Evolutionary conservation across 2,113 vertebrate genomes (phyloP), one percentile per base, ranked within the genome.

Genomic region (Speoplatyrhinus poulsoni): DNA sequence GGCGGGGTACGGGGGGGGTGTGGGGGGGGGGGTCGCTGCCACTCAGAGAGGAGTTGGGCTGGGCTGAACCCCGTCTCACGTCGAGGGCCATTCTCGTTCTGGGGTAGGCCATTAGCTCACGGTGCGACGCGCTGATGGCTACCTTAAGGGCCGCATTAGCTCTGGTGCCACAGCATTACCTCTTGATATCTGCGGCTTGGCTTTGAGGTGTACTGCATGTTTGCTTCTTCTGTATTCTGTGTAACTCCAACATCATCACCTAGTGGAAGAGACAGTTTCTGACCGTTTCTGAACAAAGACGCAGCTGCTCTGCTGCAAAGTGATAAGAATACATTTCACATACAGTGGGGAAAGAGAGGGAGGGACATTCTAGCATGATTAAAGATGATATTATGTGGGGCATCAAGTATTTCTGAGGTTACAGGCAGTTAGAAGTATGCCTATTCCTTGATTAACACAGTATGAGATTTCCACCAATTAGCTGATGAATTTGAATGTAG

Each of bases 371-470:
- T 3, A 26, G 3, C 26, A 26, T 26, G 26, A 26, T 26, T 26
- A 77, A 80, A 86, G 84, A 85, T 83, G 80, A 77, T 85, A 84
- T 93, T 82, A 80, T 54, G 53, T 59, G 57, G 81, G 81, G 91
- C 92, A 79, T 90, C 79, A 84, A 70, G 80, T 85, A 80, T 89
- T 85, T 88, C 86, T 79, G 85, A 85, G 83, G 63, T 83, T 16
- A 82, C 64, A 52, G 47, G 46, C 53, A 6, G 71, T 74, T 60
- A 61, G 65, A 81, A 81, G 83, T 64, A 80, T 75, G 70, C 8
- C 49, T 26, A 36, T 11, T 76, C 71, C 47, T 78, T 33, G 73
- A 75, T 86, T 82, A 86, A 52, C 41, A 66, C 41, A 79, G 87
- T 85, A 93, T 82, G 75, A 90, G 82, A 87, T 83, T 79, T 82